Conservation (phyloP, 2,888 invertebrate genomes). For the Thyatira batis region DNA sequence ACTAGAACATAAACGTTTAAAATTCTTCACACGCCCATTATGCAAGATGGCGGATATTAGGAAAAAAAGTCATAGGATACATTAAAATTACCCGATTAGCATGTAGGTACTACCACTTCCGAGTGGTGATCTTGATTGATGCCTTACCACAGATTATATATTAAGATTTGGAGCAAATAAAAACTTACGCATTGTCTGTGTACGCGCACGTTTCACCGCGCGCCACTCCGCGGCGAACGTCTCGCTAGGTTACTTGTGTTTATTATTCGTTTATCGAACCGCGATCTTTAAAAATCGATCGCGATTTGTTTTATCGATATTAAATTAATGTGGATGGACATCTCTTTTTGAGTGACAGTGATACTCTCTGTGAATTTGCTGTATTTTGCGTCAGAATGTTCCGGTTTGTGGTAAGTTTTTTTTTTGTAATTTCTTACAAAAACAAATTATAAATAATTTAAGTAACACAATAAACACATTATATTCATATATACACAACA, state of each 20-base stretch:
- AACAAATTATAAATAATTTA: too few species aligned
- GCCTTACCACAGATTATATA: background rate
- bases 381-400: constrained; percentile 20
- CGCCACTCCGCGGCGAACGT: constrained; percentile 28
- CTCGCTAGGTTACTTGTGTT: constrained; percentile 3
- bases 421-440: too few species aligned
- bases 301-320: constrained; percentile 10
- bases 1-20: background rate
- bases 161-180: constrained; percentile 18
- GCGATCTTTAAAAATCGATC: constrained; percentile 11
- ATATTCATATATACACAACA: too few species aligned
- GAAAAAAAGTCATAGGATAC: background rate
- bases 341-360: background rate
- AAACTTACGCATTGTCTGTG: constrained; percentile 22
- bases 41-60: background rate
- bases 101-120: constrained; percentile 6
- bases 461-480: too few species aligned
- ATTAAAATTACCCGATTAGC: constrained; percentile 3
- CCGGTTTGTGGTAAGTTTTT: constrained; percentile 24
- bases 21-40: background rate
- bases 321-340: background rate
- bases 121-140: constrained; percentile 13
- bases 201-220: constrained; percentile 33
- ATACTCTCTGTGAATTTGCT: constrained; percentile 14
- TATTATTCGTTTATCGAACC: constrained; percentile 20